phyloP scores from a whole-genome alignment of 2,797 vertebrate species.

The Hyperoplus immaculatus region DNA sequence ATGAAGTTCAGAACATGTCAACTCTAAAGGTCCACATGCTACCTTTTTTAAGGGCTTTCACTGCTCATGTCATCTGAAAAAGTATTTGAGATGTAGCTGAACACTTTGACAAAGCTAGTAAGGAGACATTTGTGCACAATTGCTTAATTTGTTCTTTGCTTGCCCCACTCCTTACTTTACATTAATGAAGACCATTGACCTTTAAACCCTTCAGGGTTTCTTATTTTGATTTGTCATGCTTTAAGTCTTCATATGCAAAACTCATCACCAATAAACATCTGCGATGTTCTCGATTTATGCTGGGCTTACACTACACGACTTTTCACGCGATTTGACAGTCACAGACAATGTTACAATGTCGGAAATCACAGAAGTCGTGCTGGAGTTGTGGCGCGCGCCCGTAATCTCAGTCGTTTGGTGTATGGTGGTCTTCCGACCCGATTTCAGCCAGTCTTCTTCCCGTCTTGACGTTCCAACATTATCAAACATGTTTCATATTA shows the following conservation, averaged over 20 bases:
- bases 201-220: constrained; percentile 63
- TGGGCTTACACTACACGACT: no score
- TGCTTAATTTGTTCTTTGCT: constrained; percentile 39
- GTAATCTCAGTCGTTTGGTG: no score
- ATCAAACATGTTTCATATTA: no score
- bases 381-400: no score
- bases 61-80: neutral
- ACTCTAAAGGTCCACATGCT: neutral
- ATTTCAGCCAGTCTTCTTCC: no score
- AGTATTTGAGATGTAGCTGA: neutral
- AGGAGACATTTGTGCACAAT: neutral
- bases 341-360: no score
- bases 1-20: neutral
- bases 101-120: neutral
- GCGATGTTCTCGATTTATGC: constrained; percentile 53
- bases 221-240: constrained; percentile 70
- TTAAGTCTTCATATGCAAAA: constrained; percentile 70
- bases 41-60: neutral
- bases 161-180: constrained; percentile 28
- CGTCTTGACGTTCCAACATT: no score
- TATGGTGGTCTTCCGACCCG: no score
- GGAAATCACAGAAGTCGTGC: no score
- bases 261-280: constrained; percentile 72
- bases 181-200: constrained; percentile 61
- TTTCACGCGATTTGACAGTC: no score